phyloP scores from a whole-genome alignment of 2,888 invertebrate species.

The Acanthosepion lycidas region DNA sequence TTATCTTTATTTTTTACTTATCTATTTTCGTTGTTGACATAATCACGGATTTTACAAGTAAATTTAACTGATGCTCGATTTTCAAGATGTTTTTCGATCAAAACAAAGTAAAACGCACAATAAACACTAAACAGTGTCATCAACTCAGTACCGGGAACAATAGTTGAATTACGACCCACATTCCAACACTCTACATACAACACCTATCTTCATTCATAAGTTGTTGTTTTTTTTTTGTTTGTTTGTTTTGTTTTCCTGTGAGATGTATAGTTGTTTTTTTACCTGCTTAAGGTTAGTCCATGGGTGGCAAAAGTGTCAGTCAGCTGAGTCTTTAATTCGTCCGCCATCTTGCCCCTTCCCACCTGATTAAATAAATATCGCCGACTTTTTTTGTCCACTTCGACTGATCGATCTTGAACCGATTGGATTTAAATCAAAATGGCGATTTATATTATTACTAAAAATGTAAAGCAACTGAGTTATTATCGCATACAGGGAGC shows the following conservation, averaged over 20 bases:
- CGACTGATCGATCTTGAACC: background rate
- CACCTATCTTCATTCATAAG: background rate
- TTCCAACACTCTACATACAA: background rate
- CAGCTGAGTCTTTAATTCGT: background rate
- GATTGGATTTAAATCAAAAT: background rate
- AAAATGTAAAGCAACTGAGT: constrained; percentile 1
- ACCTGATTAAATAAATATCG: background rate
- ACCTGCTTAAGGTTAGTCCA: background rate
- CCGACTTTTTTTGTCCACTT: background rate
- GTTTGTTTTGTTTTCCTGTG: background rate
- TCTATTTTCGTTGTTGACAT: too few species aligned
- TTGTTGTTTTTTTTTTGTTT: background rate
- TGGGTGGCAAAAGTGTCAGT: background rate
- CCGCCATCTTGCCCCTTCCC: constrained; percentile 33
- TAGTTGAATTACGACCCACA: background rate
- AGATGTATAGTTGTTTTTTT: background rate
- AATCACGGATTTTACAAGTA: too few species aligned
- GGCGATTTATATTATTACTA: constrained; percentile 14
- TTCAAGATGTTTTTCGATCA: too few species aligned
- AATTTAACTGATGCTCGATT: too few species aligned
- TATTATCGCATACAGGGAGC: background rate
- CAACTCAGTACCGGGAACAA: too few species aligned
- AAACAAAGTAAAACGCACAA: too few species aligned
- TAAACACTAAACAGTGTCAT: too few species aligned
- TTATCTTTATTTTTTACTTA: too few species aligned